Evolutionary conservation across 2,888 invertebrate species (phyloP).

Genomic region (Luffia ferchaultella): DNA sequence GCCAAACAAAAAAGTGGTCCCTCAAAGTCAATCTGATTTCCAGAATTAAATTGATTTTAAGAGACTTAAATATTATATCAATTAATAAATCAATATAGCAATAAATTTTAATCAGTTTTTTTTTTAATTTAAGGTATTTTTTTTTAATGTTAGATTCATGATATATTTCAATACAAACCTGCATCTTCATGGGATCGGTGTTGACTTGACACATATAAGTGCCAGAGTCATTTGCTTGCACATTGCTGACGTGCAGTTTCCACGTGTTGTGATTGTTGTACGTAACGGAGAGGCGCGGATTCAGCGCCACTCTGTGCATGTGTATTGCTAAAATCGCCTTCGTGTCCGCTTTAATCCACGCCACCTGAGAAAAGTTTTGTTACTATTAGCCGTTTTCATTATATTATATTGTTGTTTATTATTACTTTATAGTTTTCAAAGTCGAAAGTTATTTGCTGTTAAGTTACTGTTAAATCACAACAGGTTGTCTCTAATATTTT

Average conservation of each 20-base stretch:
- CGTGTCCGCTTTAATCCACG: constrained; percentile 92
- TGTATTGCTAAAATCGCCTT: constrained; percentile 90
- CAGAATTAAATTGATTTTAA: too few relatives aligned
- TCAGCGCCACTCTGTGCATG: constrained; percentile 89
- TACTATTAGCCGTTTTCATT: too few relatives aligned
- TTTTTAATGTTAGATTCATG: too few relatives aligned
- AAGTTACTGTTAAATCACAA: background rate
- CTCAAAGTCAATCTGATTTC: too few relatives aligned
- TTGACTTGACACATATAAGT: constrained; percentile 96
- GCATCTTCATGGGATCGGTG: constrained; percentile 89
- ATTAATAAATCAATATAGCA: too few relatives aligned
- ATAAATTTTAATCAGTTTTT: too few relatives aligned
- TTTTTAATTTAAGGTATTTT: too few relatives aligned
- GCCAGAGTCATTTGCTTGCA: constrained; percentile 90
- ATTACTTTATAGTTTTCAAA: background rate
- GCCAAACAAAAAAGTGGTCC: too few relatives aligned
- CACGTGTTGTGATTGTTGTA: constrained; percentile 94
- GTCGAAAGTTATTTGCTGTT: background rate
- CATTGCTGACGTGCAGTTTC: constrained; percentile 90
- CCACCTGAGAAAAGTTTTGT: constrained; percentile 70
- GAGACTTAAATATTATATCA: too few relatives aligned
- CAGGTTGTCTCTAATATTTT: background rate
- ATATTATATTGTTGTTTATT: background rate
- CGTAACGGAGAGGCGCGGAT: constrained; percentile 84
- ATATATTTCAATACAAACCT: constrained; percentile 54